Conservation (phyloP, 2,888 invertebrate species). For the Oligia latruncula region DNA sequence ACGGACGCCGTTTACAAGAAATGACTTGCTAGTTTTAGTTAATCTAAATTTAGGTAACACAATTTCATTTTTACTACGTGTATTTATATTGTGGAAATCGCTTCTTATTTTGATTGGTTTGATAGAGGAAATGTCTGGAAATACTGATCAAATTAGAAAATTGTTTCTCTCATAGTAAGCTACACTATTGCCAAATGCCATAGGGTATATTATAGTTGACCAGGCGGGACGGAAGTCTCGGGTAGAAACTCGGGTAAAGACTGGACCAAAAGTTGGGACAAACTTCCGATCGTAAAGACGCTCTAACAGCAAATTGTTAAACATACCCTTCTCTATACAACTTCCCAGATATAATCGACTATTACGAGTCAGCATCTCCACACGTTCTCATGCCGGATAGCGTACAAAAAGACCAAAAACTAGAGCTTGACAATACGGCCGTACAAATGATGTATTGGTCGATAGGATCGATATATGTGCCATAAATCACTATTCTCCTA, state of each 20-base stretch:
- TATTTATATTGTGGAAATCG: too few relatives aligned
- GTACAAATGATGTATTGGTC: constrained; percentile 78
- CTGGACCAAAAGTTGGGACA: background rate
- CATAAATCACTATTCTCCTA: constrained; percentile 74
- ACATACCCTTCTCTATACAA: background rate
- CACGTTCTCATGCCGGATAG: constrained; percentile 60
- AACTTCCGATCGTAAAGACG: background rate
- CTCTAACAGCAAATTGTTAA: constrained; percentile 8
- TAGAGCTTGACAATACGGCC: constrained; percentile 69
- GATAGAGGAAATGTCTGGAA: background rate
- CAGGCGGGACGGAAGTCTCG: background rate
- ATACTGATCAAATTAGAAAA: background rate
- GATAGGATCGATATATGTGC: constrained; percentile 74
- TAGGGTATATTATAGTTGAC: background rate
- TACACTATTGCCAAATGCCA: background rate
- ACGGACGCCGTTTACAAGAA: too few relatives aligned
- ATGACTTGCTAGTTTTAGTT: too few relatives aligned
- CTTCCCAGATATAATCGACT: constrained; percentile 37
- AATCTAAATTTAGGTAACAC: too few relatives aligned
- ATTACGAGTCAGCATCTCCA: constrained; percentile 51
- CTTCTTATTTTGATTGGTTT: too few relatives aligned
- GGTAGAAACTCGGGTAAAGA: background rate
- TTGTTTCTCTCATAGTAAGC: background rate
- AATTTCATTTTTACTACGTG: too few relatives aligned
- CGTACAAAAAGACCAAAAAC: constrained; percentile 71